These are phyloP conservation scores for Mionectes olivaceus DNA, from an alignment of 2,797 vertebrate species.

Conservation along the genomic window DNA sequence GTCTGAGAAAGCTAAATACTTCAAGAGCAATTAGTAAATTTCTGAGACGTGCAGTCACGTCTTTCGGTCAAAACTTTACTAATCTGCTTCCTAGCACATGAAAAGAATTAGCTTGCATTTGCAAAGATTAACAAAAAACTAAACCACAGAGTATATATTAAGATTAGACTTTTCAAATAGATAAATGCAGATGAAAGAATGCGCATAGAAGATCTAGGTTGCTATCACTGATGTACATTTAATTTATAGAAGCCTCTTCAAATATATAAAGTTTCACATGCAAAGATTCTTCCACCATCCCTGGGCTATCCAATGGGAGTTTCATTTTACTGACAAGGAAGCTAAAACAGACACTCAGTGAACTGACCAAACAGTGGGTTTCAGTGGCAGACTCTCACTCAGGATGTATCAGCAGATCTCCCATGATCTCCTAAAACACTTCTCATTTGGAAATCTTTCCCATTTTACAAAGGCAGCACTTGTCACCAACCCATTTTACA, in stretches of 20 bases:
- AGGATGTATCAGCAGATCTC: neutral
- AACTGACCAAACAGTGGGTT: neutral
- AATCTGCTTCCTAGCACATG: neutral
- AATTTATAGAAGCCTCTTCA: neutral
- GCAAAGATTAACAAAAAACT: neutral
- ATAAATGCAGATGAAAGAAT: neutral
- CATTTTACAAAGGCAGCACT: neutral
- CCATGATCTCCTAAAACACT: neutral
- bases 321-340: neutral
- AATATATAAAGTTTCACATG: neutral
- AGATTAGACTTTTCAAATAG: neutral
- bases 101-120: constrained; percentile 10
- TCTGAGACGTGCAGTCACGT: neutral
- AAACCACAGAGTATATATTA: neutral
- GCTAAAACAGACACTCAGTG: neutral
- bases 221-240: neutral
- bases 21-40: neutral
- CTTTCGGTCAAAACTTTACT: constrained; percentile 3
- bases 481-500: neutral
- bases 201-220: neutral
- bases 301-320: neutral
- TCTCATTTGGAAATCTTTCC: neutral
- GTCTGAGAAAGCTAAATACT: constrained; percentile 5
- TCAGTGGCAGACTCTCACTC: neutral
- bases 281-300: neutral